Base-by-base conservation (phyloP, 30 jellyfish, hydroid and myxozoan species). In the Calvadosia cruxmelitensis region DNA sequence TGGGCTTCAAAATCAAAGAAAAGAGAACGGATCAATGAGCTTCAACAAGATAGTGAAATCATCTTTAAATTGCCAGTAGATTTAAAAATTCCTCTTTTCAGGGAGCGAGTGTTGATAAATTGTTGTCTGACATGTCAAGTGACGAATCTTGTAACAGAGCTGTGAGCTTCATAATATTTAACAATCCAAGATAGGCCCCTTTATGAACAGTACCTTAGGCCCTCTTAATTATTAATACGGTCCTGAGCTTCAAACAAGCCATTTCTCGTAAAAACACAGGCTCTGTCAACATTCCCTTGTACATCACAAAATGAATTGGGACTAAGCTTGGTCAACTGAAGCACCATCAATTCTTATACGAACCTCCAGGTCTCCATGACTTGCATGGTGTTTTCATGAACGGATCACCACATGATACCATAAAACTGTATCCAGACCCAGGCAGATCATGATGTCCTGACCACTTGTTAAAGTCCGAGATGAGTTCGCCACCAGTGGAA, bases 301-400 rank as follows among this genome's bases (percentile, higher is more conserved):
- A 29, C 34, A 67, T 31, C 32, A 27, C 72, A 32, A 64, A 65
- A 67, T 24, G 72, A 52, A 31, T 16, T 15, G 10, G 28, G 3
- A 25, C 20, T 2, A 1, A 31, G 24, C 50, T 16, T 62, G 34
- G 31, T 31, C 33, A 53, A n/a, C n/a, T n/a, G n/a, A n/a, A n/a
- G n/a, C n/a, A n/a, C n/a, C n/a, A n/a, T n/a, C n/a, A n/a, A n/a
- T n/a, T n/a, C n/a, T n/a, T n/a, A n/a, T n/a, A n/a, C n/a, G n/a
- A n/a, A 89, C 98, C 91, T 75, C 94, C 82, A 23, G 93, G 85
- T 16, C 73, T 78, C 99, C 99, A 91, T n/a, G 92, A 68, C 20
- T 53, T 30, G 57, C 99, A 91, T 27, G 76, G 75, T 15, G 77
- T 76, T 34, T 84, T 85, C 34, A 76, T 61, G 10, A 84, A 63